Conservation (phyloP, 2,888 invertebrate species). For the Leptopilina syphax region DNA sequence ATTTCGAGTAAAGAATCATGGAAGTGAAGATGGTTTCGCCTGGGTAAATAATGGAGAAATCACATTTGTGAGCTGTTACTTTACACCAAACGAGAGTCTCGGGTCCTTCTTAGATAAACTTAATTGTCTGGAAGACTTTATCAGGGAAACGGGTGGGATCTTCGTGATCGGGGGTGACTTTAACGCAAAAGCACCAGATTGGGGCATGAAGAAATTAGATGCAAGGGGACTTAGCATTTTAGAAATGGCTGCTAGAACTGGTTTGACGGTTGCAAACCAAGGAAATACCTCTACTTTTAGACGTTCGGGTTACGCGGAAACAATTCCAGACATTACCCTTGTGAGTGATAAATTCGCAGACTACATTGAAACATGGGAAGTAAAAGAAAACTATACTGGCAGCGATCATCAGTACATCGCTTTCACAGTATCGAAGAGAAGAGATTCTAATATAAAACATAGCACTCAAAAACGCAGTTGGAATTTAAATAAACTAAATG, state of each 20-base stretch:
- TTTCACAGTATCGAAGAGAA: too few species aligned
- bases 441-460: too few species aligned
- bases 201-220: constrained; percentile 58
- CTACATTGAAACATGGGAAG: too few species aligned
- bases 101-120: background rate
- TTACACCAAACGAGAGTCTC: constrained; percentile 22
- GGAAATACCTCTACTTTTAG: constrained; percentile 47
- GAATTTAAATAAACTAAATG: too few species aligned
- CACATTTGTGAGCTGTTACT: constrained; percentile 26
- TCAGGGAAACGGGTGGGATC: background rate
- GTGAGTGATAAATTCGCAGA: constrained; percentile 36
- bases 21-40: background rate
- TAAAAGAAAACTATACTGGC: too few species aligned
- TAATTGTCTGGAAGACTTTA: background rate
- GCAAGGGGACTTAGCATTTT: constrained; percentile 54
- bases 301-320: constrained; percentile 44
- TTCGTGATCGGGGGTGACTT: constrained; percentile 42
- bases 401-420: too few species aligned
- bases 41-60: constrained; percentile 9
- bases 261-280: constrained; percentile 46
- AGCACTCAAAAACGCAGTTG: too few species aligned
- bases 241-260: constrained; percentile 58
- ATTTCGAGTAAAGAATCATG: background rate
- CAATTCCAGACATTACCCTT: constrained; percentile 51
- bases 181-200: constrained; percentile 53